Evolutionary conservation across 2,888 invertebrate species (phyloP), one percentile per base, ranked within the genome.

Genomic region (Amphipyra tragopoginis): DNA sequence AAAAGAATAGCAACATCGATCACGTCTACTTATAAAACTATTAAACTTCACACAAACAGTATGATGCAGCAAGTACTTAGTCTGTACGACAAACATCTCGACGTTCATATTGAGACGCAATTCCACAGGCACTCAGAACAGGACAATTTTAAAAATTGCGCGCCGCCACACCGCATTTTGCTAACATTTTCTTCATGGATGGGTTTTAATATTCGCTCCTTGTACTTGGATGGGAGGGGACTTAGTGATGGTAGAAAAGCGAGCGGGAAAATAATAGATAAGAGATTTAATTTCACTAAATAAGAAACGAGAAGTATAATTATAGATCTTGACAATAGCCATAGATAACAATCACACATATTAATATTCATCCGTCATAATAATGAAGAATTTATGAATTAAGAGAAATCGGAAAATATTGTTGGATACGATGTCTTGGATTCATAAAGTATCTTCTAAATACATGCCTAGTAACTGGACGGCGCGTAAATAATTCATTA

Each of bases 181-280:
- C 75, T 79, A 68, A 67, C 82, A 72, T 74, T 82, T 82, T 82
- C 81, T 78, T 77, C 78, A 70, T 70, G 74, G 77, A 80, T 81
- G 74, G 73, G 72, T 84, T 86, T 86, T 86, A 86, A 86, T 86
- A 86, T 86, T 85, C 83, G 82, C 60, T 77, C 72, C 78, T 79
- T 78, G 80, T 73, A 57, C 75, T 72, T 59, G 44, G 14, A 64
- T 29, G 39, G 50, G 13, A 29, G 50, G 1, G 57, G 52, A 10
- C 54, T 48, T 45, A 60, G 72, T 77, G 26, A 21, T 6, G 40
- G 11, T 21, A n/a, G 58, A 33, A 45, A 13, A 58, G 75, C 72
- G 75, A 52, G 44, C 5, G 11, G 6, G 9, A 6, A 56, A 36
- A 33, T 2, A 15, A 26, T 15, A 4, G 10, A 15, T 5, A n/a